Evolutionary conservation across 2,113 vertebrate species (phyloP).

Genomic region (Camelus dromedarius): DNA sequence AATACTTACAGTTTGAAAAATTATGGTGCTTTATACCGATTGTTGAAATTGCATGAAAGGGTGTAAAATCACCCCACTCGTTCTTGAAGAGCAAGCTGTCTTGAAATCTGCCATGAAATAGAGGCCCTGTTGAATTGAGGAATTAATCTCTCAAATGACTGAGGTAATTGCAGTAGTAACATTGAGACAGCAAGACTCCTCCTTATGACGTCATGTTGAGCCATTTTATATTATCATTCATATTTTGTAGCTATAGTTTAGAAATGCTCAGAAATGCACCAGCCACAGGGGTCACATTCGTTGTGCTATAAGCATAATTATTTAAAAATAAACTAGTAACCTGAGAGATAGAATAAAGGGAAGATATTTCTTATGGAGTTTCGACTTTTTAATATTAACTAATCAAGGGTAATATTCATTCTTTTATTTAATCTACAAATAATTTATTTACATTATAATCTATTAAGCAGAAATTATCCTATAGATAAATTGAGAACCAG

Average conservation of each 20-base stretch:
- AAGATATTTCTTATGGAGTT: background rate
- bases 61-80: background rate
- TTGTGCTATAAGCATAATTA: background rate
- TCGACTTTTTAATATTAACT: background rate
- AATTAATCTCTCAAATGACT: conserved; percentile 30
- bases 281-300: background rate
- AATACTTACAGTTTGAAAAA: background rate
- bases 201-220: background rate
- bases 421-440: background rate
- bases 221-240: background rate
- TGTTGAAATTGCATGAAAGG: background rate
- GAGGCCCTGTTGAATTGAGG: background rate
- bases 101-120: background rate
- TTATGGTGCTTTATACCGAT: background rate
- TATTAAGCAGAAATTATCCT: background rate
- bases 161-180: background rate
- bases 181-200: background rate
- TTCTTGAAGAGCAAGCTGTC: background rate
- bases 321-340: background rate
- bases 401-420: background rate
- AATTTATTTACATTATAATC: background rate
- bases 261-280: background rate
- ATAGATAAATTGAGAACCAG: background rate
- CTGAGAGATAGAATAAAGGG: background rate
- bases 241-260: background rate